Evolutionary conservation across 1,140 invertebrate species (phyloP).

Genomic region (Dysdera silvatica): DNA sequence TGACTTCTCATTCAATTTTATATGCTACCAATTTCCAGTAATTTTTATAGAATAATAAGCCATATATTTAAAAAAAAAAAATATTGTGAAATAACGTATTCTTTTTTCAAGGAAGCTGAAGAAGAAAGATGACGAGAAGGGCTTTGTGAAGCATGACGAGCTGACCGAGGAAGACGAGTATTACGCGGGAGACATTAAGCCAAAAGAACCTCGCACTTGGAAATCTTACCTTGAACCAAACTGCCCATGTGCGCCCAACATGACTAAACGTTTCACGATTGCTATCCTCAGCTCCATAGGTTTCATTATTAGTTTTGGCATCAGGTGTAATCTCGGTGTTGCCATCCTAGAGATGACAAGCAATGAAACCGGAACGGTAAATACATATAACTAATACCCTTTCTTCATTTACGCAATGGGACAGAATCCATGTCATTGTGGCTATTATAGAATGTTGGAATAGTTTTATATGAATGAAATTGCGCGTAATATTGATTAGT

Average conservation of each 20-base stretch:
- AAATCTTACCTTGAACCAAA: conserved; percentile 54
- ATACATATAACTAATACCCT: conserved; percentile 5
- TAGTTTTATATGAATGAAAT: no score
- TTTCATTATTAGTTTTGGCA: conserved; percentile 87
- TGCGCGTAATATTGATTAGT: no score
- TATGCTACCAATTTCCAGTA: background rate
- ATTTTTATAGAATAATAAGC: background rate
- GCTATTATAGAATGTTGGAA: no score
- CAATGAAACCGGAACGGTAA: conserved; percentile 41
- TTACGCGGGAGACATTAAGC: conserved; percentile 37
- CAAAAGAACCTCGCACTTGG: conserved; percentile 18
- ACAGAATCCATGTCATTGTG: no score
- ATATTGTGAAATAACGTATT: background rate
- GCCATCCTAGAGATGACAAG: conserved; percentile 71
- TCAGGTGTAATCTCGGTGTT: conserved; percentile 94
- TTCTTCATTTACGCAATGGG: no score
- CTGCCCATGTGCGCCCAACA: conserved; percentile 60
- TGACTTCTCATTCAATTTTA: background rate
- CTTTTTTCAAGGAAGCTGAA: conserved; percentile 31
- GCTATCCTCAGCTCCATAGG: conserved; percentile 76
- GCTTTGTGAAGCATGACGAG: conserved; percentile 42
- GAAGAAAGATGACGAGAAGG: conserved; percentile 43
- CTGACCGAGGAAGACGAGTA: conserved; percentile 43
- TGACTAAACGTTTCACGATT: conserved; percentile 78
- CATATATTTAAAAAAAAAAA: background rate